These are phyloP conservation scores for Rugalucina vietnamica DNA, from an alignment of 2,888 invertebrate species.

Conservation along the genomic window DNA sequence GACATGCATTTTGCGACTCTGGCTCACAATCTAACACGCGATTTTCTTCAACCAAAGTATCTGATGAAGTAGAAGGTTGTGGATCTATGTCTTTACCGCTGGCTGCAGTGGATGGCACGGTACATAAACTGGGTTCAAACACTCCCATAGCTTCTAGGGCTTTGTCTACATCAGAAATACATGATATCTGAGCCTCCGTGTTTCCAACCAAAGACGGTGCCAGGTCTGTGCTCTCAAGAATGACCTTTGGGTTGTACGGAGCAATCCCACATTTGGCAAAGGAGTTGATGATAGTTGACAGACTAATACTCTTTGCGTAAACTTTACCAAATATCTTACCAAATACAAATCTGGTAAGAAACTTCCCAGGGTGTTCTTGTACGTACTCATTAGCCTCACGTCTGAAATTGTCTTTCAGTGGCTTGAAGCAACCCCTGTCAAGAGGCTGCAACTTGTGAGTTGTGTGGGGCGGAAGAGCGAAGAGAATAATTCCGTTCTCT, in stretches of 20 bases:
- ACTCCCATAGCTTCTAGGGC: neutral
- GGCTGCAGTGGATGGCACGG: neutral
- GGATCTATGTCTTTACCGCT: neutral
- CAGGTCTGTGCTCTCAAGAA: neutral
- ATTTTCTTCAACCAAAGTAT: too few relatives aligned
- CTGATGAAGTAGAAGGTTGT: neutral
- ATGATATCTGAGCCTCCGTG: neutral
- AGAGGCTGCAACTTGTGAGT: slow-evolving; percentile 74
- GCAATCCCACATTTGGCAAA: neutral
- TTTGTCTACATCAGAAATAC: neutral
- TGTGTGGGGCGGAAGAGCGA: slow-evolving; percentile 80
- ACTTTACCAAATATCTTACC: neutral
- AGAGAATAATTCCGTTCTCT: slow-evolving; percentile 75
- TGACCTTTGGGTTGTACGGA: neutral
- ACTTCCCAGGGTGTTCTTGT: neutral
- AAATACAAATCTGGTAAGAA: neutral
- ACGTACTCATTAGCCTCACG: neutral
- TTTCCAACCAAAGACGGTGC: slow-evolving; percentile 5
- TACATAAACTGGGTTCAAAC: neutral
- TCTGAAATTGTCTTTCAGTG: slow-evolving; percentile 48
- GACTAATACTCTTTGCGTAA: neutral
- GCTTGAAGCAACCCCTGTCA: slow-evolving; percentile 57
- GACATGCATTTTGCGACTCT: too few relatives aligned
- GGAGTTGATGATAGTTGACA: neutral
- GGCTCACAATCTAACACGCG: too few relatives aligned